Evolutionary conservation across 92 coral and sea anemone genomes (phyloP).

Genomic region (Siderastrea siderea): DNA sequence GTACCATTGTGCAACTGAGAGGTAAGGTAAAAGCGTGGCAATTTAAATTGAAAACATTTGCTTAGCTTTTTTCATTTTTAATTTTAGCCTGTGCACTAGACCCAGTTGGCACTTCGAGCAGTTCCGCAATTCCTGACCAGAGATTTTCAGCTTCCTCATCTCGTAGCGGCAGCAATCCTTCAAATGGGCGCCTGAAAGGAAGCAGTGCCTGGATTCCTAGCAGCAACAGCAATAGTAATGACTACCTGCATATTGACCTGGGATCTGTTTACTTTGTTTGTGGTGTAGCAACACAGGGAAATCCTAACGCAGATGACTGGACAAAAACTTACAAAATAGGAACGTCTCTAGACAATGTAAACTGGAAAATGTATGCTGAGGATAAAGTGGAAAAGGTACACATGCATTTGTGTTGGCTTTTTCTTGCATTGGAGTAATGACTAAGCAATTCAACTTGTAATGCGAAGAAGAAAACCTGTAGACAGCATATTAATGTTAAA

Average conservation of each 20-base stretch:
- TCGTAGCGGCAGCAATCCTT: background rate
- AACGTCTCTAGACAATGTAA: conserved; percentile 24
- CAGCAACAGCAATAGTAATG: background rate
- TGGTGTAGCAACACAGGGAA: conserved; percentile 51
- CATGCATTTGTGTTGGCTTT: no score
- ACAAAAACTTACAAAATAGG: conserved; percentile 29
- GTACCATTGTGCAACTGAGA: no score
- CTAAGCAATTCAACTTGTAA: no score
- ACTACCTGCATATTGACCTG: conserved; percentile 43
- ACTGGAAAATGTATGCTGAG: conserved; percentile 14
- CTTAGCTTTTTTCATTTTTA: no score
- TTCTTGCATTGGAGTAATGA: no score
- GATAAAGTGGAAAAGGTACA: conserved; percentile 29
- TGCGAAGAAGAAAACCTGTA: no score
- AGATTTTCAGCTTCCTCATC: conserved; percentile 32
- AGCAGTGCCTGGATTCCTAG: background rate
- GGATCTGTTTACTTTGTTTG: conserved; percentile 42
- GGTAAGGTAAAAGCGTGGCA: no score
- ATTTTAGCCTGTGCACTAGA: no score
- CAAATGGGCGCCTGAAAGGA: conserved; percentile 28
- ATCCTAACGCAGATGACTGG: conserved; percentile 30
- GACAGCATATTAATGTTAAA: no score
- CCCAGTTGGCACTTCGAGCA: no score
- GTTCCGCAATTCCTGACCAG: no score
- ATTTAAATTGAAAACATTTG: no score